Conservation (phyloP, 2,888 invertebrate genomes). For the Abrostola tripartita region DNA sequence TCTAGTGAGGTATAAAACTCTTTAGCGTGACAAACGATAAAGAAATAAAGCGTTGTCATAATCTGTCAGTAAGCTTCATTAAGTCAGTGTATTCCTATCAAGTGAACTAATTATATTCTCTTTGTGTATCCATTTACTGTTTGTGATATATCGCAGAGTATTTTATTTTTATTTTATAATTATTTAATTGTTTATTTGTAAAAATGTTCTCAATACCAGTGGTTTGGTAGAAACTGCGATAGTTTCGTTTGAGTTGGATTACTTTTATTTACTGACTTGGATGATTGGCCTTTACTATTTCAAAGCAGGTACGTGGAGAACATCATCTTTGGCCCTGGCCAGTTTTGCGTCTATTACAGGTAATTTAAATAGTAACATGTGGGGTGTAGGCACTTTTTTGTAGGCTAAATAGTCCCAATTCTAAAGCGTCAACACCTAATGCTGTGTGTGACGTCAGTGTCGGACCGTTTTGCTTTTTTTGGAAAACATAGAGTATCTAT, state of each 20-base stretch:
- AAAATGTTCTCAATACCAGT: slow-evolving; percentile 11
- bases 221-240: neutral
- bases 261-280: slow-evolving; percentile 6
- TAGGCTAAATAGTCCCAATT: too few species aligned
- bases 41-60: slow-evolving; percentile 33
- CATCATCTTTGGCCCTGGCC: too few species aligned
- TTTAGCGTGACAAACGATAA: slow-evolving; percentile 35
- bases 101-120: slow-evolving; percentile 21
- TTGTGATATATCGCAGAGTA: slow-evolving; percentile 7
- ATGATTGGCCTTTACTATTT: neutral
- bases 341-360: too few species aligned
- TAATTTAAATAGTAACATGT: too few species aligned
- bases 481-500: too few species aligned
- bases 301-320: neutral
- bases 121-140: slow-evolving; percentile 29
- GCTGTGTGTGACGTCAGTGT: too few species aligned
- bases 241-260: slow-evolving; percentile 16
- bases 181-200: slow-evolving; percentile 18
- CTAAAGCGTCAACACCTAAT: too few species aligned
- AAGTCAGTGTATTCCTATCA: slow-evolving; percentile 18
- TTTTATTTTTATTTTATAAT: slow-evolving; percentile 8
- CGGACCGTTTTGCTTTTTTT: too few species aligned
- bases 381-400: too few species aligned
- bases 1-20: slow-evolving; percentile 12
- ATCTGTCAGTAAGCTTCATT: slow-evolving; percentile 17